phyloP scores from a whole-genome alignment of 2,797 vertebrate species.

The Eulemur albifrons region DNA sequence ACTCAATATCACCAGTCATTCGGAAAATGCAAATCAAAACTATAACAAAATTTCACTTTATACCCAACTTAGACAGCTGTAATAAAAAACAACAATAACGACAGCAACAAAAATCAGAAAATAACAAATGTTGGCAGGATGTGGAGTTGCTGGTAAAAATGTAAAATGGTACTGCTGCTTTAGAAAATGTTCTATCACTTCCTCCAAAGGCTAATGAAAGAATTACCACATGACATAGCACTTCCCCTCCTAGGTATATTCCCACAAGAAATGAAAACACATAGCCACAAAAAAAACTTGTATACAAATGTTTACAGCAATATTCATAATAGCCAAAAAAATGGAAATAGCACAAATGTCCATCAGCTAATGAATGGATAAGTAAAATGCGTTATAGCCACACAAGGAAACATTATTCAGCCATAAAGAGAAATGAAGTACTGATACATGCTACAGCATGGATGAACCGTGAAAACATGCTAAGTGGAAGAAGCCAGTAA shows the following conservation, averaged over 20 bases:
- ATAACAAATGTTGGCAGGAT: not conserved
- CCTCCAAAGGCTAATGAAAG: not conserved
- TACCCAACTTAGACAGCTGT: not conserved
- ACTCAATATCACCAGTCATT: not conserved
- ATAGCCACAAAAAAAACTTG: not conserved
- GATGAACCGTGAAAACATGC: not conserved
- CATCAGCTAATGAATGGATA: not conserved
- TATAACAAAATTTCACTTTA: not conserved
- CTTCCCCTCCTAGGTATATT: not conserved
- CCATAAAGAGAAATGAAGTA: not conserved
- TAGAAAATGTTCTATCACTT: not conserved
- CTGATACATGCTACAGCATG: no score
- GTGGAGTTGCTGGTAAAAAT: not conserved
- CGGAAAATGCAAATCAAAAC: not conserved
- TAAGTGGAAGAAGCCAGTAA: not conserved
- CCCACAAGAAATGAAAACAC: not conserved
- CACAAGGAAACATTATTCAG: not conserved
- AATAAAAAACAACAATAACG: not conserved
- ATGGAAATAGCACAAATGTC: not conserved
- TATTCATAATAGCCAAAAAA: not conserved
- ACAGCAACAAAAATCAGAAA: not conserved
- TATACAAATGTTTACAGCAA: not conserved
- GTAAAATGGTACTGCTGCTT: not conserved
- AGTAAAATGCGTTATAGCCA: not conserved
- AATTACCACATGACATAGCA: not conserved